phyloP scores from a whole-genome alignment of 2,113 vertebrate species.

The Calidris pugnax region DNA sequence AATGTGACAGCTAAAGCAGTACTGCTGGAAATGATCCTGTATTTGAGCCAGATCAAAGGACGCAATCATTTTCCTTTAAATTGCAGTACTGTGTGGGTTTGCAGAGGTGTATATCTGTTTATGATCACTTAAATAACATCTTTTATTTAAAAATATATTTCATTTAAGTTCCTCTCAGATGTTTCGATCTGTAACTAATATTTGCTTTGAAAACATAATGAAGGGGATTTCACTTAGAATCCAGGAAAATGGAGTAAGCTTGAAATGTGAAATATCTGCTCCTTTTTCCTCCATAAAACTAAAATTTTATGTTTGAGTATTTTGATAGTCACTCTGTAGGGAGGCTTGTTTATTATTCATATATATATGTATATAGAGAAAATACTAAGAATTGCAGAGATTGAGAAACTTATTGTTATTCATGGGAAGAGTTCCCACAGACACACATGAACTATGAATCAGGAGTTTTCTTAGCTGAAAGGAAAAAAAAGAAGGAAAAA shows the following conservation, averaged over 20 bases:
- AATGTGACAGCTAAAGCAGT: neutral
- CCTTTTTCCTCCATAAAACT: neutral
- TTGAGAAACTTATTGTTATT: neutral
- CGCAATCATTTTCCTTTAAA: neutral
- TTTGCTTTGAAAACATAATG: neutral
- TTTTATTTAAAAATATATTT: neutral
- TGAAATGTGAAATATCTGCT: neutral
- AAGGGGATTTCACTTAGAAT: neutral
- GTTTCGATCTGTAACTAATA: neutral
- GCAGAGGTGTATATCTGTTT: neutral
- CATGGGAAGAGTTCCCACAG: neutral
- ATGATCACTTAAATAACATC: neutral
- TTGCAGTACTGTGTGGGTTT: neutral
- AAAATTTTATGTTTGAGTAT: neutral
- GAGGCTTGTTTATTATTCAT: neutral
- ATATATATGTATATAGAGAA: neutral
- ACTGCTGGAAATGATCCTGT: neutral
- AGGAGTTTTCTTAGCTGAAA: neutral
- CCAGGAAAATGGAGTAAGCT: neutral
- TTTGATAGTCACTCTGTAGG: neutral
- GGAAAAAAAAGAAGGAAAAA: neutral
- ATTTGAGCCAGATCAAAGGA: neutral
- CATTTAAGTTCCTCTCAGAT: neutral
- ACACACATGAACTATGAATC: neutral
- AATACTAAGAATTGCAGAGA: neutral